Evolutionary conservation across 2,797 vertebrate genomes (phyloP).

Genomic region (Protosalanx chinensis): DNA sequence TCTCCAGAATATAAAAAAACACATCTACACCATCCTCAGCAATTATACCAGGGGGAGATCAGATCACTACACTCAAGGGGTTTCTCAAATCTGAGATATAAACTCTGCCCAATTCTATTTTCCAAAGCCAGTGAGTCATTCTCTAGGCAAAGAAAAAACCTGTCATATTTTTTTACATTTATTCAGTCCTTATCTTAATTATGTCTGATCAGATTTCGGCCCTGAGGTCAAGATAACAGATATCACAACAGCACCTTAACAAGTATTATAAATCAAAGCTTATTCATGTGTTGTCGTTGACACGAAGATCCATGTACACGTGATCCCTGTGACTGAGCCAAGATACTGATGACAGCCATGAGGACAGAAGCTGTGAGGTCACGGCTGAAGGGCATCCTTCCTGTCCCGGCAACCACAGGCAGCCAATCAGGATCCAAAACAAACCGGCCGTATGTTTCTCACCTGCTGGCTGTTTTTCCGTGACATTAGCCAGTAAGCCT

Average conservation of each 20-base stretch:
- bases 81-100: constrained; percentile 30
- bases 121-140: constrained; percentile 42
- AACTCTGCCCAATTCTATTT: constrained; percentile 39
- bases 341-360: constrained; percentile 2
- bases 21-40: constrained; percentile 10
- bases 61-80: constrained; percentile 2
- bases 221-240: constrained; percentile 56
- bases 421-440: background rate
- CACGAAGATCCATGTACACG: background rate
- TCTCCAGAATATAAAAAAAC: constrained; percentile 16
- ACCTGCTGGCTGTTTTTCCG: background rate
- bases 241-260: constrained; percentile 41
- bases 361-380: background rate
- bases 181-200: constrained; percentile 61
- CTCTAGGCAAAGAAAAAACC: constrained; percentile 36
- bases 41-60: background rate
- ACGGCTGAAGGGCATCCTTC: background rate
- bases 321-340: background rate
- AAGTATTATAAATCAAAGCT: constrained; percentile 52
- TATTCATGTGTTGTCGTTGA: constrained; percentile 33
- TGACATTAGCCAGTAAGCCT: constrained; percentile 18
- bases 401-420: background rate
- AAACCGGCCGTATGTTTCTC: no score
- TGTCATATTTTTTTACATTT: background rate
- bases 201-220: constrained; percentile 53